Conservation (phyloP, 2,888 invertebrate genomes). For the Hermaeophaga mercurialis region DNA sequence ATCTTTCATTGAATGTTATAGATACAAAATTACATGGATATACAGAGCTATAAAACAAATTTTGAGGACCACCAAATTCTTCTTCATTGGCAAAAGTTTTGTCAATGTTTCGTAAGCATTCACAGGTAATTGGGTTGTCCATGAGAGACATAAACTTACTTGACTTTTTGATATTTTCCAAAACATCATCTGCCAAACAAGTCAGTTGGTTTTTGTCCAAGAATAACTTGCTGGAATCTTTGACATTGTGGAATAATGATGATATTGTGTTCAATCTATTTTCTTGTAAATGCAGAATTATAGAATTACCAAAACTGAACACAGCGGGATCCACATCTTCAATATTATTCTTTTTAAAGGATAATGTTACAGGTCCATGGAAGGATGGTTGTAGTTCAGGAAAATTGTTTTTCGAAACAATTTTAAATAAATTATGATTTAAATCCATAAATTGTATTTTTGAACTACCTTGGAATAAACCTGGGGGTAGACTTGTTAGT, state of each 20-base stretch:
- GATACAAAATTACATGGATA: background rate
- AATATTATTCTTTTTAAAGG: conserved; percentile 39
- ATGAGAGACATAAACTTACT: conserved; percentile 35
- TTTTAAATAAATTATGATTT: conserved; percentile 40
- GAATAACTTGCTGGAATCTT: conserved; percentile 39
- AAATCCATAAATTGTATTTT: conserved; percentile 40
- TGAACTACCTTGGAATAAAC: conserved; percentile 24
- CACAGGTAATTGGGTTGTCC: conserved; percentile 44
- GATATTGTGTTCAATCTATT: conserved; percentile 39
- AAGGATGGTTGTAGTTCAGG: conserved; percentile 23
- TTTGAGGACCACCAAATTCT: background rate
- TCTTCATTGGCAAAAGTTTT: background rate
- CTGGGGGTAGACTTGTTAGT: conserved; percentile 32
- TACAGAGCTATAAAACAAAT: background rate
- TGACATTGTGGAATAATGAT: conserved; percentile 30
- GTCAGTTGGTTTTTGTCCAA: conserved; percentile 39
- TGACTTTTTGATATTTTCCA: conserved; percentile 33
- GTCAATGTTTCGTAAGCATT: conserved; percentile 41
- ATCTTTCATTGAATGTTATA: background rate
- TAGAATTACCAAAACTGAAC: conserved; percentile 33
- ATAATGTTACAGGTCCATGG: conserved; percentile 31
- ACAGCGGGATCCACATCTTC: conserved; percentile 33
- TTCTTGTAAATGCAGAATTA: conserved; percentile 41
- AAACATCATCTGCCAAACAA: conserved; percentile 42
- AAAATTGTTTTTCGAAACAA: conserved; percentile 32